These are phyloP conservation scores for Valencia hispanica DNA, from an alignment of 2,797 vertebrate species.

Conservation along the genomic window DNA sequence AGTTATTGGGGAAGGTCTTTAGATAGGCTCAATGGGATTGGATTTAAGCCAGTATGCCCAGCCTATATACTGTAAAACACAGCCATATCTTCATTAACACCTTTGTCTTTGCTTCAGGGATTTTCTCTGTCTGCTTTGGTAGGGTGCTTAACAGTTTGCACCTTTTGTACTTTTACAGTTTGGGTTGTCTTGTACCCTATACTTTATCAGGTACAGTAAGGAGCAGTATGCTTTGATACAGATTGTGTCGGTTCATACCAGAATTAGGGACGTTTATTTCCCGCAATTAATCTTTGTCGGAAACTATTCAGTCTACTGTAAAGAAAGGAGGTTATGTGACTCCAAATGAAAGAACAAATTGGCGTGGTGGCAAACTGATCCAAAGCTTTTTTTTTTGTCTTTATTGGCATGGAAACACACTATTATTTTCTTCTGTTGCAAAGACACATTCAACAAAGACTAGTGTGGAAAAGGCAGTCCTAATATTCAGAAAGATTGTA, in stretches of 20 bases:
- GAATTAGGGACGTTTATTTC: background rate
- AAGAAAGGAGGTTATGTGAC: background rate
- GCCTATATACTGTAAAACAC: background rate
- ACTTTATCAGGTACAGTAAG: background rate
- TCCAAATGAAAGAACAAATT: background rate
- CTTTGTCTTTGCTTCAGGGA: background rate
- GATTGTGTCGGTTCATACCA: background rate
- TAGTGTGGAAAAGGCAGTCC: background rate
- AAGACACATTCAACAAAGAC: background rate
- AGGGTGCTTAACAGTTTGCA: background rate
- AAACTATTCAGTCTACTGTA: background rate
- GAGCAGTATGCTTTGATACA: background rate
- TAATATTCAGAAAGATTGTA: background rate
- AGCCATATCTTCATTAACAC: background rate
- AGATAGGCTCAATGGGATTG: background rate
- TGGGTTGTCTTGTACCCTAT: background rate
- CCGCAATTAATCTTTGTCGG: too few relatives aligned
- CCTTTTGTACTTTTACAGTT: background rate
- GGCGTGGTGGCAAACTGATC: background rate
- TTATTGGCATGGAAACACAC: conserved; percentile 1
- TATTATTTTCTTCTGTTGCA: background rate
- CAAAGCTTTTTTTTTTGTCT: background rate
- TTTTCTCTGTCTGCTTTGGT: background rate
- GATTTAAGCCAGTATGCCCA: background rate
- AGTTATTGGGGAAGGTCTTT: background rate